phyloP scores from a whole-genome alignment of 2,113 vertebrate species.

The Upupa epops region DNA sequence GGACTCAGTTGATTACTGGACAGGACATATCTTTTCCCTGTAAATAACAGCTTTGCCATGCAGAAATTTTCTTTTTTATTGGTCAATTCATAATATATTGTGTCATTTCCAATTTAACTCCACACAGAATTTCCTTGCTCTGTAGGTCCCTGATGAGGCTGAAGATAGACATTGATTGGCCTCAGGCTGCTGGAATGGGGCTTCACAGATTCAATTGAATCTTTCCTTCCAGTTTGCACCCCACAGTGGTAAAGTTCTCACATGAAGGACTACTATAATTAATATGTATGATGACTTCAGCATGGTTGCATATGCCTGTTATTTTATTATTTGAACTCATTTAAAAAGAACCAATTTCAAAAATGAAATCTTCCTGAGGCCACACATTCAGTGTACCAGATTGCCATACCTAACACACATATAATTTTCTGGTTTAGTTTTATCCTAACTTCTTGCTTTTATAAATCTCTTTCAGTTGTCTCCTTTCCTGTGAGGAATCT shows the following conservation, averaged over 20 bases:
- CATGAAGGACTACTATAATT: not conserved
- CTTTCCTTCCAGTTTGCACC: not conserved
- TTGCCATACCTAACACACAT: not conserved
- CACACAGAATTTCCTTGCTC: not conserved
- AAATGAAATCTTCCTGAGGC: not conserved
- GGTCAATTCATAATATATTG: not conserved
- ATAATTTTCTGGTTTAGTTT: not conserved
- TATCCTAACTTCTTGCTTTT: not conserved
- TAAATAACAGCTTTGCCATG: not conserved
- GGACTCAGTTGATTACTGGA: not conserved
- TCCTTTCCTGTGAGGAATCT: not conserved
- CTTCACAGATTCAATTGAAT: not conserved
- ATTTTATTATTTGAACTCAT: not conserved
- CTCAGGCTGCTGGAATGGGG: not conserved
- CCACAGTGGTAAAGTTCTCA: not conserved
- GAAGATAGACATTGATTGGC: not conserved
- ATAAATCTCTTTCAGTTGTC: not conserved
- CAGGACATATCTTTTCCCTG: not conserved
- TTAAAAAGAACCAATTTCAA: not conserved
- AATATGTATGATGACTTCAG: not conserved
- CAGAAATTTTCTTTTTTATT: constrained; percentile 19
- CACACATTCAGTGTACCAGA: not conserved
- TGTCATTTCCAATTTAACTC: not conserved
- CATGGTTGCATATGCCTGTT: not conserved
- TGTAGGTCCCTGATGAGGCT: not conserved